These are phyloP conservation scores for Tetragnatha montana DNA, from an alignment of 2,888 invertebrate species.

Conservation along the genomic window DNA sequence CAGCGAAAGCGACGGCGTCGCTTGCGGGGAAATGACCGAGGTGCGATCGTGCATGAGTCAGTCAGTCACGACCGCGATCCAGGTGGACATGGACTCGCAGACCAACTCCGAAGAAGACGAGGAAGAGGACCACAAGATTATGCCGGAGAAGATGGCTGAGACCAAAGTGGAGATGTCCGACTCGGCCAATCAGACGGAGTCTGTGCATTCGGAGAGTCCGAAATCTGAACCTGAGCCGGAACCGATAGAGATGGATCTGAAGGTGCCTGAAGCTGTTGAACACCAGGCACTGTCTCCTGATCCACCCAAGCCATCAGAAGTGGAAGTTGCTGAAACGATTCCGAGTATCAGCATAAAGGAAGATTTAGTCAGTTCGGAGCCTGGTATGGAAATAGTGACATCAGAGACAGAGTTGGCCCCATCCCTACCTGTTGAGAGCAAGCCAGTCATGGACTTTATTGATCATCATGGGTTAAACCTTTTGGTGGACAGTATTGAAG, in stretches of 20 bases:
- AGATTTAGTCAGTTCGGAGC: slow-evolving; percentile 38
- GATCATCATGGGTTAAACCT: slow-evolving; percentile 82
- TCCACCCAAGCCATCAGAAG: not conserved
- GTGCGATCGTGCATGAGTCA: slow-evolving; percentile 40
- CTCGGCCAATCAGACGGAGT: slow-evolving; percentile 70
- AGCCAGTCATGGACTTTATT: slow-evolving; percentile 72
- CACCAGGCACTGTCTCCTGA: not conserved
- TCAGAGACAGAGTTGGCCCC: slow-evolving; percentile 69
- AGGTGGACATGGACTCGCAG: slow-evolving; percentile 71
- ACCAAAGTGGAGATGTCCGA: slow-evolving; percentile 66
- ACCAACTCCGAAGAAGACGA: slow-evolving; percentile 68
- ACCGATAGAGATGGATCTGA: not conserved
- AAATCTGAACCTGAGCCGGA: slow-evolving; percentile 47
- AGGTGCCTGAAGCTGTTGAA: not conserved
- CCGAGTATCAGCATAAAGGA: slow-evolving; percentile 48
- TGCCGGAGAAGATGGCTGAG: slow-evolving; percentile 12
- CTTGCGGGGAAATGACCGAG: slow-evolving; percentile 35
- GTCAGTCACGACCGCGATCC: slow-evolving; percentile 81
- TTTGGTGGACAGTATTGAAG: slow-evolving; percentile 89
- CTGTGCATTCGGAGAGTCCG: slow-evolving; percentile 56
- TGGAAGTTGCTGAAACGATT: not conserved
- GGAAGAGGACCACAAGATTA: slow-evolving; percentile 49
- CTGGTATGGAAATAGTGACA: slow-evolving; percentile 59
- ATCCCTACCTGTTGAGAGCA: slow-evolving; percentile 69
- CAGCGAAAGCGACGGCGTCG: slow-evolving; percentile 52